phyloP scores from a whole-genome alignment of 2,797 vertebrate species.

The Fistularia commersonii region DNA sequence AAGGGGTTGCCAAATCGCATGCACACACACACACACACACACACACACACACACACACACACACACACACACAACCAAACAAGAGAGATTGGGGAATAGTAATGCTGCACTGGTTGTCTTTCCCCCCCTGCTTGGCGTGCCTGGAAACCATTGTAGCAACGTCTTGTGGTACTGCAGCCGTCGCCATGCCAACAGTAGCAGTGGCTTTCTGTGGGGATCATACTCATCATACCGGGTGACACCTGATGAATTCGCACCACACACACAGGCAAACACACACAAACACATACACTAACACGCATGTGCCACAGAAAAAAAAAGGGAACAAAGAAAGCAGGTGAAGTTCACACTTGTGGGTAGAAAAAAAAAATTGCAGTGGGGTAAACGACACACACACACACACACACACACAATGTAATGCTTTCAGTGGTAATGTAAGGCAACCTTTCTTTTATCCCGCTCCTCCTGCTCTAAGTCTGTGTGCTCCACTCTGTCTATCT shows the following conservation, averaged over 20 bases:
- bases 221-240: constrained; percentile 49
- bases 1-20: constrained; percentile 29
- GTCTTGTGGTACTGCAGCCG: constrained; percentile 64
- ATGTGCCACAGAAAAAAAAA: constrained; percentile 27
- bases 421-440: constrained; percentile 45
- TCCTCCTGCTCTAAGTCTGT: constrained; percentile 14
- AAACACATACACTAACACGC: constrained; percentile 4
- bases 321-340: constrained; percentile 45
- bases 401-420: constrained; percentile 16
- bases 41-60: constrained; percentile 14
- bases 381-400: constrained; percentile 9
- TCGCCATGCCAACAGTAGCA: constrained; percentile 76
- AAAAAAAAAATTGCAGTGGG: constrained; percentile 40
- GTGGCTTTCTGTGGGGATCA: constrained; percentile 66
- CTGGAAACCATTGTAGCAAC: constrained; percentile 76
- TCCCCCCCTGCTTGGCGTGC: constrained; percentile 66
- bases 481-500: constrained; percentile 57
- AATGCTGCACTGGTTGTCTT: constrained; percentile 47
- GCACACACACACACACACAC: constrained; percentile 9
- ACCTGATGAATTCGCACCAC: constrained; percentile 55
- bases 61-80: constrained; percentile 22
- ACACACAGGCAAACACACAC: constrained; percentile 4
- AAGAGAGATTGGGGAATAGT: constrained; percentile 37
- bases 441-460: constrained; percentile 52
- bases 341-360: constrained; percentile 34